These are phyloP conservation scores for Virgularia gustaviana DNA, from an alignment of 92 coral and sea anemone genomes.

Conservation along the genomic window DNA sequence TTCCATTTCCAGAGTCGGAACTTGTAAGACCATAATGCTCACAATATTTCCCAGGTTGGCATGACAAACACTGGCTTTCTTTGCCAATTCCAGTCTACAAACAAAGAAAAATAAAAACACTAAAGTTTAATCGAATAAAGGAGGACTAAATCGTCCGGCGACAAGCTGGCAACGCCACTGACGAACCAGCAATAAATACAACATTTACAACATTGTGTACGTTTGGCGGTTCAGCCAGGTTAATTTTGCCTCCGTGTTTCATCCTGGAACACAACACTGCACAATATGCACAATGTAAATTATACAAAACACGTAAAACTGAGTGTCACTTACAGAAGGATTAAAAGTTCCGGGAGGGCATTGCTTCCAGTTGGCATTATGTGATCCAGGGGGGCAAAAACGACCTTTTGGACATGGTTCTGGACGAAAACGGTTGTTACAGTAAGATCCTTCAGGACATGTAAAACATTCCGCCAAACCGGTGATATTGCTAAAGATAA, in stretches of 20 bases:
- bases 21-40: constrained; percentile 61
- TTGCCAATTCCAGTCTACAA: constrained; percentile 64
- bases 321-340: constrained; percentile 65
- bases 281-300: not conserved
- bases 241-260: no score
- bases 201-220: no score
- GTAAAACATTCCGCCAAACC: constrained; percentile 75
- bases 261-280: no score
- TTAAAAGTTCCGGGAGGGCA: constrained; percentile 90
- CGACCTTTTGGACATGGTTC: constrained; percentile 73
- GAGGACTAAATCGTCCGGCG: no score
- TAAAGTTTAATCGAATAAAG: no score
- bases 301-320: not conserved
- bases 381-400: constrained; percentile 80
- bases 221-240: no score
- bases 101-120: not conserved
- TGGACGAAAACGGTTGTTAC: constrained; percentile 64
- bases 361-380: constrained; percentile 53
- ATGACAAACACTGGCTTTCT: constrained; percentile 65
- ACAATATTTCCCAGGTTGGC: constrained; percentile 78
- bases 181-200: no score
- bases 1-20: constrained; percentile 58
- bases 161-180: no score
- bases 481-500: constrained; percentile 64
- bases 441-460: constrained; percentile 79